Base-by-base conservation (phyloP, 2,888 invertebrate genomes). In the Oscheius sp. region DNA sequence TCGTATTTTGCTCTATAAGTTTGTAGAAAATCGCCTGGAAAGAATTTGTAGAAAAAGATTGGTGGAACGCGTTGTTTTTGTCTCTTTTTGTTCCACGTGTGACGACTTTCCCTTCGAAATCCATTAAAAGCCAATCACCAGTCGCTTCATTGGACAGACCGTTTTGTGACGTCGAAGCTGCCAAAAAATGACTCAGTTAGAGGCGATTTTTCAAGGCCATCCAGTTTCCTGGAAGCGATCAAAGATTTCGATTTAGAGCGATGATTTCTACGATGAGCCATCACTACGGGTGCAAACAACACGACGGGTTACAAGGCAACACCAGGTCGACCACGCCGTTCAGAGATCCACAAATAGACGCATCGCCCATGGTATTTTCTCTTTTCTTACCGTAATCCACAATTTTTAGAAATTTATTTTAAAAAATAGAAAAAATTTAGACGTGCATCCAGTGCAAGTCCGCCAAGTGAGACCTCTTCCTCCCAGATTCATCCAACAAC, bases 241-340 rank as follows among this genome's bases (percentile, higher is more conserved):
- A 39, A 57, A 57, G 31, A 34, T 10, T 25, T 27, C 34, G 8
- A 12, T 65, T 17, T 27, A 65, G 65, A 29, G 12, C 20, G 65
- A 65, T 17, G 65, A 50, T 3, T 65, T 65, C 52, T 65, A 65
- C 37, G 65, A 65, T 34, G 65, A 65, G 4, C 37, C 65, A n/a
- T 4, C 52, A 20, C 52, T 65, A 3, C 52, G 65, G 33, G 65
- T 50, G 12, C 20, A 23, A 6, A 12, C 39, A 20, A 8, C 17
- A n/a, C 12, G 45, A 10, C 20, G 61, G n/a, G 45, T 61, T 17
- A 27, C 61, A 5, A 39, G 61, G 17, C 61, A 61, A 29, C 55
- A 55, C 20, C 33, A 55, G 20, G 55, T 55, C 12, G 55, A 55
- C 55, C 15, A 20, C 2, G 33, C 34, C n/a, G 55, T 55, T 29